Evolutionary conservation across 35 echinoderm and acorn worm species (phyloP), one percentile per base, ranked within the genome.

Genomic region (Amphiura filiformis): DNA sequence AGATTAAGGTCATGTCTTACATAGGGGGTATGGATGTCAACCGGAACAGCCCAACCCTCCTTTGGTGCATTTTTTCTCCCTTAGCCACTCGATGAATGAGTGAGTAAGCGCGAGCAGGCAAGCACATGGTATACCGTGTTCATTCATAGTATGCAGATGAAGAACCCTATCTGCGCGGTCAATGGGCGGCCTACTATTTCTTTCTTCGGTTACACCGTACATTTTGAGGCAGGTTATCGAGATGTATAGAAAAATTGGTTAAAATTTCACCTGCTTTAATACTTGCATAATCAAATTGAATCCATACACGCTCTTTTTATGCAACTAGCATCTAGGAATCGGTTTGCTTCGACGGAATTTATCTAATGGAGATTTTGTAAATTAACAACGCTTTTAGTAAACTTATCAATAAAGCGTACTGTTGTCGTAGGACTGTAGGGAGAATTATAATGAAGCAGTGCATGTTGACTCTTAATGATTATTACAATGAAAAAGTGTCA

Each of bases 121-220:
- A 11, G 61, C 9, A 23, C 26, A 47, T 13, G 26, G 61, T 23
- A 4, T 13, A n/a, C 17, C 61, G 26, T 15, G 61, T 30, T 70
- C 61, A 70, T 70, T 70, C 61, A 70, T 70, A 30, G 61, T 23
- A 70, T 70, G 61, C 28, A 70, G 1, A 70, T 70, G 26, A 2
- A 4, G 61, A 70, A 15, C 11, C 9, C 61, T 15, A 15, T 70
- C 61, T 70, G 7, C 61, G 11, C 61, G 61, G 61, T 70, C 61
- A 70, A 70, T 70, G 61, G 61, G 61, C 61, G 61, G 61, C 61
- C 61, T 70, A 70, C 61, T 70, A 70, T 70, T 70, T 70, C 61
- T 26, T 70, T 70, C 61, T 70, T 13, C 61, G 7, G 26, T 70
- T 70, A 70, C 61, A 4, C 61, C 28, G 61, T n/a, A 70, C 26